These are phyloP conservation scores for Podarcis raffonei DNA, from an alignment of 2,113 vertebrate species.

Conservation along the genomic window DNA sequence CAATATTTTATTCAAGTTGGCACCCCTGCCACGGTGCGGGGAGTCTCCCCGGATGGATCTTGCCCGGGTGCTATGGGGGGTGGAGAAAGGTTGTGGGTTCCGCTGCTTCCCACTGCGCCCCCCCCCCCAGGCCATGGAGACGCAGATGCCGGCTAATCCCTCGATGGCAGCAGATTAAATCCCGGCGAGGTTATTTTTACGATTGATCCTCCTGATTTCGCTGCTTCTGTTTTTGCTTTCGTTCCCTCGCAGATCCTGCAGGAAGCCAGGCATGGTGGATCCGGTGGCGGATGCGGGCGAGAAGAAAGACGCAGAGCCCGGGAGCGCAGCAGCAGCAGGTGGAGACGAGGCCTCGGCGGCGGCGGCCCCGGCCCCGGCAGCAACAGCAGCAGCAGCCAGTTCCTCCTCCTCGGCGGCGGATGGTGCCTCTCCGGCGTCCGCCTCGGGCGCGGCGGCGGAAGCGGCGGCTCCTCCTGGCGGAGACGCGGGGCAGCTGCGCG, in stretches of 20 bases:
- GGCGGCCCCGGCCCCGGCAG: constrained; percentile 3
- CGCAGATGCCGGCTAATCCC: not conserved
- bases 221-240: not conserved
- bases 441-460: not conserved
- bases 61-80: not conserved
- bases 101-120: not conserved
- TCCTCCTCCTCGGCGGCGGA: not conserved
- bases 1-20: not conserved
- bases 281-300: constrained; percentile 75
- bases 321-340: constrained; percentile 56
- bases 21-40: too few species aligned
- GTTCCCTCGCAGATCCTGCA: constrained; percentile 10
- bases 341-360: constrained; percentile 3
- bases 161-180: not conserved
- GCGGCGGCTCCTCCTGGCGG: constrained; percentile 15
- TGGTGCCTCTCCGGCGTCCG: not conserved
- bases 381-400: constrained; percentile 47
- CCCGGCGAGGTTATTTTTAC: not conserved
- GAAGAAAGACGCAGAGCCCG: constrained; percentile 69
- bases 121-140: not conserved
- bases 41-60: not conserved
- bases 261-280: constrained; percentile 70
- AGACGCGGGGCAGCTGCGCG: constrained; percentile 57
- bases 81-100: too few species aligned
- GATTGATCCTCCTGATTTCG: not conserved